Base-by-base conservation (phyloP, 2,113 vertebrate genomes). In the Chrysemys picta region DNA sequence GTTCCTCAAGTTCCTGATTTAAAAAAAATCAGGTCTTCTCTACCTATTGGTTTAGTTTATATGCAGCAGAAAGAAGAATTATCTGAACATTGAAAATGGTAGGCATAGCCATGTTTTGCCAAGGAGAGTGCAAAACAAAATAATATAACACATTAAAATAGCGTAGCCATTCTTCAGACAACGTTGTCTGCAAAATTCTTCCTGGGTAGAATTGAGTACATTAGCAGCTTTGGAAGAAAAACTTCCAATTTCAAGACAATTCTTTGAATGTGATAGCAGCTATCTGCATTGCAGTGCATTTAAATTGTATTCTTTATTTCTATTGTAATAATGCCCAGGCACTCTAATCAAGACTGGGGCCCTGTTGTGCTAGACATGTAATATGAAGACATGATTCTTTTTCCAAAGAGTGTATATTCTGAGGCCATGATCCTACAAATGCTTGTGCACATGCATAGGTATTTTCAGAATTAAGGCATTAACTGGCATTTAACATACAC, bases 381-480 rank as follows among this genome's bases (percentile, higher is more conserved):
- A 54, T 52, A 92, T 10, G 87, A 38, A 93, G 16, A 1, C 14
- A 35, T 24, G 35, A 17, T 89, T 85, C 1, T 54, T 56, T 52
- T 49, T 53, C 81, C 53, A 72, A 0, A 29, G 84, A 87, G 56
- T 89, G 97, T 92, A 80, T 59, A 27, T 93, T 95, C 78, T 89
- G n/a, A 91, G 85, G 62, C 90, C 87, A 82, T 94, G 88, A 93
- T 89, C 91, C 85, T 91, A 56, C 19, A 92, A 85, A 87, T 94
- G 57, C 90, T 91, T 94, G 42, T 72, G 82, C 62, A 88, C 59
- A 75, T 92, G 85, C 75, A 49, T 85, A 91, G 94, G 91, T 82
- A 80, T 94, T 95, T 89, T 65, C 49, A 56, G 90, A 97, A 94
- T 94, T 96, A 91, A 96, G 91, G 90, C 93, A 93, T 92, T 96